phyloP scores from a whole-genome alignment of 2,113 vertebrate genomes.

The Phalacrocorax brasilianus region DNA sequence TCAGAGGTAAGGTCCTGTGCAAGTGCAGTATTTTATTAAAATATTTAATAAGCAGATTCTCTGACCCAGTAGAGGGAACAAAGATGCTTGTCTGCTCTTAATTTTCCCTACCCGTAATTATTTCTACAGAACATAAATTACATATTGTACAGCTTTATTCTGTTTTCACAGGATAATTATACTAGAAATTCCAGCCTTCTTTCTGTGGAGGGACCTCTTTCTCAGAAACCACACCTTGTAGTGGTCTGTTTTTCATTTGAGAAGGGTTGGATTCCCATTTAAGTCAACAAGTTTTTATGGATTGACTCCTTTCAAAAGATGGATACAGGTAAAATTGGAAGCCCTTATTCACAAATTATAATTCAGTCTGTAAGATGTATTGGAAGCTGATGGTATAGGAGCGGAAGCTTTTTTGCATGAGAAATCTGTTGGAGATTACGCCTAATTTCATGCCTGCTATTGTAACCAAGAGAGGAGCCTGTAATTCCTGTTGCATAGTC shows the following conservation, averaged over 20 bases:
- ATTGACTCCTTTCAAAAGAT: background rate
- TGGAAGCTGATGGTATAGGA: background rate
- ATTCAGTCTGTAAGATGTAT: background rate
- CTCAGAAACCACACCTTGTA: slow-evolving; percentile 28
- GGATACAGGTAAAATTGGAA: background rate
- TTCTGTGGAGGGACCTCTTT: slow-evolving; percentile 3
- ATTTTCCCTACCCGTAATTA: slow-evolving; percentile 37
- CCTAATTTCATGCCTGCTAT: background rate
- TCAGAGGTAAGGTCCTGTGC: background rate
- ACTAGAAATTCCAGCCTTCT: slow-evolving; percentile 21
- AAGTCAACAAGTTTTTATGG: background rate
- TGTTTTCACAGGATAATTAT: slow-evolving; percentile 47
- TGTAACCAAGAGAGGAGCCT: background rate
- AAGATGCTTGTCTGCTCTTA: slow-evolving; percentile 11
- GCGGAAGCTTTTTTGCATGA: background rate
- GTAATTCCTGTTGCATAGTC: background rate
- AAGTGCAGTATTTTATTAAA: slow-evolving; percentile 33
- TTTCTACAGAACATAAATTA: slow-evolving; percentile 39
- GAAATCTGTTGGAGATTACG: background rate
- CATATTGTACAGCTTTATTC: slow-evolving; percentile 13
- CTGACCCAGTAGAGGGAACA: background rate
- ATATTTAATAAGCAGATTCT: slow-evolving; percentile 30
- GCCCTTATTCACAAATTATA: background rate
- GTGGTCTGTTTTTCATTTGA: background rate
- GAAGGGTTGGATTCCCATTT: background rate